Base-by-base conservation (phyloP, 2,888 invertebrate species). In the Caenorhabditis zanzibari region DNA sequence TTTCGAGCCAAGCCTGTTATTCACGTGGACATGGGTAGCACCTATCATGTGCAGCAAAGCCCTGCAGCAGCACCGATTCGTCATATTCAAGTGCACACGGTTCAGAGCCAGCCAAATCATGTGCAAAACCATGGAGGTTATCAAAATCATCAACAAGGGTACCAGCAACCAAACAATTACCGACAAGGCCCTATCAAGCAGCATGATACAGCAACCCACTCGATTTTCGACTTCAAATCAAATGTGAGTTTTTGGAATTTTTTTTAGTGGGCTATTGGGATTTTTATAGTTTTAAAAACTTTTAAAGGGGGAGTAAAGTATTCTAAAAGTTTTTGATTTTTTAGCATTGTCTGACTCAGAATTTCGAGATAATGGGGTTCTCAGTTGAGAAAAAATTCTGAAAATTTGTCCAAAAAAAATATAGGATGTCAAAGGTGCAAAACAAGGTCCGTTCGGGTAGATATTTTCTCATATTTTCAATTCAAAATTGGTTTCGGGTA, bases 1-100 rank as follows among this genome's bases (percentile, higher is more conserved):
- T 92, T 89, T 84, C 87, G 91, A 41, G 88, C 89, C 24, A 91
- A 91, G 80, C 90, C 91, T 0, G 89, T 91, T 32, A 92, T 92
- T 82, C 89, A 90, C 74, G 88, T 90, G 61, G 90, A 91, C 66
- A 71, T 88, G 73, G 89, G 88, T n/a, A 72, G 72, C 66, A 72
- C 64, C 3, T 59, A 82, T 32, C 77, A 79, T 24, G 38, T 6
- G 10, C 74, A 75, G 49, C 64, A 28, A 4, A 49, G 81, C 9
- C 64, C 73, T 3, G 54, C 84, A 19, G 66, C 77, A 35, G 79
- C 76, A 32, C 82, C 73, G 22, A 81, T 74, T 41, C 81, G 79
- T 9, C 79, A 82, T 49, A 74, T 79, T 64, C 82, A 82, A 63
- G 73, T 77, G 41, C 82, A 77, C 19, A 63, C 79, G n/a, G 76